Evolutionary conservation across 92 coral and sea anemone species (phyloP), one percentile per base, ranked within the genome.

Genomic region (Paragorgia papillata): DNA sequence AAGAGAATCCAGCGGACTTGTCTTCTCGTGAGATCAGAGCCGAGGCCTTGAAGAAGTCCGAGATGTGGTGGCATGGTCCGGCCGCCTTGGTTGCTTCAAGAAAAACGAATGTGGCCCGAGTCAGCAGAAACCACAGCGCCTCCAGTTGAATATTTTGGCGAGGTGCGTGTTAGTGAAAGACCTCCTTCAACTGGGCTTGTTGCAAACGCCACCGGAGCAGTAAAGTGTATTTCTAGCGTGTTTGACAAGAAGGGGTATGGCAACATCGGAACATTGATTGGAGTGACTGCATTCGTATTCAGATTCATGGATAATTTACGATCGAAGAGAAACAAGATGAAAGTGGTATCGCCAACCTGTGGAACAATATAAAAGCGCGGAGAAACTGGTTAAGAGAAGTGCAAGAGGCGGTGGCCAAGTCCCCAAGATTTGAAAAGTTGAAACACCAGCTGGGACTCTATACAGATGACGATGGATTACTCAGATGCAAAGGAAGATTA

Each of bases 51-150:
- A 20, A 35, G 29, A 41, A 43, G 33, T 46, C 14, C 9, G 46
- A 63, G 31, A 41, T 8, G 14, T 68, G 75, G 75, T 68, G 51
- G 58, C 75, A 68, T 35, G 53, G 55, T n/a, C n/a, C n/a, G n/a
- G n/a, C 7, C 75, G 39, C 58, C 75, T 68, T 35, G 55, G 51
- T 43, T 68, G 75, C 18, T 67, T 34, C 1, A n/a, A n/a, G n/a
- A n/a, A n/a, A 40, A 20, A 25, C 57, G 30, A 35, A 12, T 19
- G 3, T 8, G 12, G 43, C 69, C 9, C 35, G 69, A 18, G 59
- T 10, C 6, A 27, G 34, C 39, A 29, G 24, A 32, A 35, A 46
- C n/a, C 59, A 69, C 13, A 69, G 51, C 57, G 41, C n/a, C n/a
- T n/a, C n/a, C n/a, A 37, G 43, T 12, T 4, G 12, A 12, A 37